Evolutionary conservation across 2,888 invertebrate species (phyloP).

Genomic region (Drosophila ezoana): DNA sequence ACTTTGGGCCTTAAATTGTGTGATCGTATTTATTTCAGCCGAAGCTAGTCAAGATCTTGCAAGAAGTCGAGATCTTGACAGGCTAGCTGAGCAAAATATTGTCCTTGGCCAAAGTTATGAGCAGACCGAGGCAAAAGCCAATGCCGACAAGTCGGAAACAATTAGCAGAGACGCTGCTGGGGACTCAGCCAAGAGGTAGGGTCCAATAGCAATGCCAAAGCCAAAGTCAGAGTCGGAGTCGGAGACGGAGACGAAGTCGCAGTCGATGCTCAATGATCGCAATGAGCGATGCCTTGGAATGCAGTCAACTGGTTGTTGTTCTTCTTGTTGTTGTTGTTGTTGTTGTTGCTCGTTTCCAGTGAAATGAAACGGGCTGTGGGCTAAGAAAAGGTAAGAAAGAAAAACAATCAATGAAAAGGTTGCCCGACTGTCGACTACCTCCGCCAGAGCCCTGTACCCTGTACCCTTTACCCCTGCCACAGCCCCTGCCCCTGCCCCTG

Average conservation of each 20-base stretch:
- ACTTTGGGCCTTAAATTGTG: no score
- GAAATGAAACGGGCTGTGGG: conserved; percentile 56
- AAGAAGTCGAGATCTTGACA: background rate
- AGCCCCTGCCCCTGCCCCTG: background rate
- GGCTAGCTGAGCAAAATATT: conserved; percentile 13
- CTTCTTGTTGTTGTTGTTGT: conserved; percentile 16
- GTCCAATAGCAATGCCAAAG: conserved; percentile 13
- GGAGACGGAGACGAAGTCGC: conserved; percentile 1
- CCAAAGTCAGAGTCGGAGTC: background rate
- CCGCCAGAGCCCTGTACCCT: background rate
- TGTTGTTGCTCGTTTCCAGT: conserved; percentile 59
- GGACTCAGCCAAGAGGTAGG: conserved; percentile 14
- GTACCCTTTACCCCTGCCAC: background rate
- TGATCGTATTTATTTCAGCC: no score
- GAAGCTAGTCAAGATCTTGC: background rate
- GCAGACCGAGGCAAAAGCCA: conserved; percentile 3
- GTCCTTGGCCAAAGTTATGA: conserved; percentile 32
- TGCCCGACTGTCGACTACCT: conserved; percentile 42
- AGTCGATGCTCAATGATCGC: conserved; percentile 62
- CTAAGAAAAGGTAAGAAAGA: conserved; percentile 45
- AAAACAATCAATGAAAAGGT: conserved; percentile 78
- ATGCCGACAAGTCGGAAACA: conserved; percentile 61
- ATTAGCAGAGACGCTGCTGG: conserved; percentile 48
- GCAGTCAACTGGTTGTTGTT: conserved; percentile 56
- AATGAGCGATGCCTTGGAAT: conserved; percentile 71